phyloP scores from a whole-genome alignment of 2,888 invertebrate genomes.

The Volucella inflata region DNA sequence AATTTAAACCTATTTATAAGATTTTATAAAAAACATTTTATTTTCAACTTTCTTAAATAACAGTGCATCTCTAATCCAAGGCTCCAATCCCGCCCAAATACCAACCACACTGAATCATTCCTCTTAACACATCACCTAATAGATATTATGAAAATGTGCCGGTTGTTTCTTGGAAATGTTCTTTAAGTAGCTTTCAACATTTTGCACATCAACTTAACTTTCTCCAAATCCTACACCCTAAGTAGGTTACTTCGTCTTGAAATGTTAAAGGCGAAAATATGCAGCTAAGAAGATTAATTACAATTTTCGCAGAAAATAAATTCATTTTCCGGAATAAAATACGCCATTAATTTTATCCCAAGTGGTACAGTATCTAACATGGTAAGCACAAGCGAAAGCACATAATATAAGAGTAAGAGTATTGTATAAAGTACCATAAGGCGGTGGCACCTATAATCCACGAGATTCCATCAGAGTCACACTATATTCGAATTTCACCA shows the following conservation, averaged over 20 bases:
- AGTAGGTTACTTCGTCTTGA: slow-evolving; percentile 9
- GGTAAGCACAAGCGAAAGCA: background rate
- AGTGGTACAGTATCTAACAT: background rate
- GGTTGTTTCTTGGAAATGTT: too few species aligned
- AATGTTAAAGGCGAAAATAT: slow-evolving; percentile 48
- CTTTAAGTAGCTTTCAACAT: too few species aligned
- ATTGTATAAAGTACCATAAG: background rate
- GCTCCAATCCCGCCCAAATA: too few species aligned
- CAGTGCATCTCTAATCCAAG: too few species aligned
- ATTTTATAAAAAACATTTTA: too few species aligned
- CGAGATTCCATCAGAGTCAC: background rate
- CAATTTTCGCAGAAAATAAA: slow-evolving; percentile 55
- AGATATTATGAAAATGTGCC: too few species aligned
- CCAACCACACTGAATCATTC: too few species aligned
- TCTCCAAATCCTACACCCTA: slow-evolving; percentile 31
- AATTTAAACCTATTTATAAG: too few species aligned
- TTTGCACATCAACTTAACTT: slow-evolving; percentile 26
- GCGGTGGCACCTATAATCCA: background rate
- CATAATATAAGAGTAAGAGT: too few species aligned
- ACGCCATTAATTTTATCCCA: slow-evolving; percentile 44
- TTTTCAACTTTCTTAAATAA: too few species aligned
- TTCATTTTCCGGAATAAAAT: slow-evolving; percentile 56
- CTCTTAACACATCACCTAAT: too few species aligned
- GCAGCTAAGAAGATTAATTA: slow-evolving; percentile 69
- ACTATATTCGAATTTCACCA: background rate